These are phyloP conservation scores for Pandemis corylana DNA, from an alignment of 2,888 invertebrate species.

Conservation along the genomic window DNA sequence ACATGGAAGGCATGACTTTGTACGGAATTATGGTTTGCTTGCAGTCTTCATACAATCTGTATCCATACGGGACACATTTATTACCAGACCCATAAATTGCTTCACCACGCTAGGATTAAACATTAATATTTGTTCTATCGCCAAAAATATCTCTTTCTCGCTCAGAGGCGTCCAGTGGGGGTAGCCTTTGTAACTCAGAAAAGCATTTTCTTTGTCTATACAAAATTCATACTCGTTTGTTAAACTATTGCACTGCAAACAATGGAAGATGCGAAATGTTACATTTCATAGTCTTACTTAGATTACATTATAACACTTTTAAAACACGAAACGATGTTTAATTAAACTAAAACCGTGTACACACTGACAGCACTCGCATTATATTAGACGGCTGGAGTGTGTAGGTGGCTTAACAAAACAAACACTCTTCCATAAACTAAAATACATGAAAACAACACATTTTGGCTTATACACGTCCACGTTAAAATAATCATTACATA, in stretches of 20 bases:
- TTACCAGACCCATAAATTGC: too few species aligned
- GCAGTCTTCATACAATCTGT: conserved; percentile 5
- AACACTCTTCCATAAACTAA: conserved; percentile 23
- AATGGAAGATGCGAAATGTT: background rate
- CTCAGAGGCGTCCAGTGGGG: too few species aligned
- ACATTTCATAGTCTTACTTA: background rate
- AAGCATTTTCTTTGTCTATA: too few species aligned
- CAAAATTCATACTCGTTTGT: too few species aligned
- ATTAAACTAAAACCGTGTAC: background rate
- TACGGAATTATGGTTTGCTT: background rate
- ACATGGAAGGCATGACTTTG: background rate
- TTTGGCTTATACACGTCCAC: conserved; percentile 27
- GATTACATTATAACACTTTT: conserved; percentile 1
- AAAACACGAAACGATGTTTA: background rate
- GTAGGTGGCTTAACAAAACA: background rate
- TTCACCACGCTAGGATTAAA: too few species aligned
- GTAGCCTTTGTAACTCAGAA: too few species aligned
- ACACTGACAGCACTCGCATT: background rate
- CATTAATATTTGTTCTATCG: too few species aligned
- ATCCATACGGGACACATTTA: background rate
- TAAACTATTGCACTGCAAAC: background rate
- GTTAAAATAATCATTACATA: conserved; percentile 3
- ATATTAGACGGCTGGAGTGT: background rate
- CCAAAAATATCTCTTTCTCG: too few species aligned
- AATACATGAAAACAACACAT: conserved; percentile 36